Evolutionary conservation across 2,113 vertebrate genomes (phyloP), one percentile per base, ranked within the genome.

Genomic region (Pitta sordida): DNA sequence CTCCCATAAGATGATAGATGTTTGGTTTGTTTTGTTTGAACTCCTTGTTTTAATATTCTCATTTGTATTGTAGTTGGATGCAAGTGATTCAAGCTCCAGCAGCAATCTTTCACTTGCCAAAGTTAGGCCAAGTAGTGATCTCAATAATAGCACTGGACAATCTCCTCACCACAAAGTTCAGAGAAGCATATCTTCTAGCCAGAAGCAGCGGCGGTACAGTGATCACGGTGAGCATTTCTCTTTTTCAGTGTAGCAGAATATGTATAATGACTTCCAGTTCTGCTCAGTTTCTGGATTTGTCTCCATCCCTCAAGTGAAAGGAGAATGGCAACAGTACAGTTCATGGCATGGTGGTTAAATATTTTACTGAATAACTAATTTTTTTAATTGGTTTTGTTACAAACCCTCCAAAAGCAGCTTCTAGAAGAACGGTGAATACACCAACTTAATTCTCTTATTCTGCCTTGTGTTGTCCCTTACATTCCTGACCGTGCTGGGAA

Each of bases 111-210:
- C 99, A 70, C 98, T 99, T 97, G 98, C 98, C 90, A 99, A 99
- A 97, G 98, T 98, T 43, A 97, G 99, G 83, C 99, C 99, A 34
- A 99, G 97, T 98, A 99, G 99, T 69, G 99, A 99, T 97, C 98
- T 99, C 85, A 99, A 98, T 93, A 99, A 98, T 74, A 99, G 99
- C 88, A 98, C 98, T 87, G 98, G 98, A 96, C 99, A 99, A 97
- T 99, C 99, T 30, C 99, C 99, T 79, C 99, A 99, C 95, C 98
- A 98, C 96, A 99, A 99, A 96, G 99, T 99, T 86, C 99, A 99
- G 97, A 98, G 99, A 97, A 99, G 98, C 86, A 96, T 98, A 91
- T 99, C 99, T 71, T 99, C 99, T 91, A 99, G 98, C 96, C 99
- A 99, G 97, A 99, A 99, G 71, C 98, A 99, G 96, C 97, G 99